Evolutionary conservation across 1,140 invertebrate species (phyloP), one percentile per base, ranked within the genome.

Genomic region (Pseudobourletiella spinata): DNA sequence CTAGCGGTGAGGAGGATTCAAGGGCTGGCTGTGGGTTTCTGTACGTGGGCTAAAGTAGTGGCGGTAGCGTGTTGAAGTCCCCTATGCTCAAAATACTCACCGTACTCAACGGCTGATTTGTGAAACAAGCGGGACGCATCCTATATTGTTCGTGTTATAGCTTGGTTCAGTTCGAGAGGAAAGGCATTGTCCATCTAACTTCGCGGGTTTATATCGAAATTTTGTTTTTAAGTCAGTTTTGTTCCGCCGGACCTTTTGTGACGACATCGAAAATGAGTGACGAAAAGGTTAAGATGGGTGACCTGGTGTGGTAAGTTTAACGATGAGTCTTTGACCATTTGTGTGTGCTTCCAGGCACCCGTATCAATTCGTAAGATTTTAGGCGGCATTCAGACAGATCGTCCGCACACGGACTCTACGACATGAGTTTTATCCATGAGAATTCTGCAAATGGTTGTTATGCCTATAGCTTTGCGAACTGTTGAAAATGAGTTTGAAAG

Each of bases 301-400:
- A 86, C 79, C 74, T 87, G 65, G 86, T 87, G 59, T 87, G 85
- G 86, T 87, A 80, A 77, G 82, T 80, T n/a, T n/a, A n/a, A n/a
- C n/a, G n/a, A n/a, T n/a, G n/a, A n/a, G n/a, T n/a, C n/a, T n/a
- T n/a, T n/a, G n/a, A n/a, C n/a, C n/a, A n/a, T n/a, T n/a, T n/a
- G n/a, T n/a, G n/a, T n/a, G n/a, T n/a, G n/a, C n/a, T n/a, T n/a
- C n/a, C n/a, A n/a, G n/a, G n/a, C n/a, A n/a, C n/a, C n/a, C n/a
- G n/a, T n/a, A n/a, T n/a, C n/a, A n/a, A n/a, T n/a, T n/a, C n/a
- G n/a, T n/a, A n/a, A 20, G 46, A 25, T n/a, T 48, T 48, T 48
- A 48, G 46, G 46, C 46, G 46, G 46, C 46, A 18, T 48, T 48
- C 18, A n/a, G n/a, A n/a, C n/a, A n/a, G 46, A 48, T 6, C 16